Percentiles rank a stretch among this genome's conserved stretches.
phyloP scores from a whole-genome alignment of 2,797 vertebrate genomes.

The Natrix natrix region DNA sequence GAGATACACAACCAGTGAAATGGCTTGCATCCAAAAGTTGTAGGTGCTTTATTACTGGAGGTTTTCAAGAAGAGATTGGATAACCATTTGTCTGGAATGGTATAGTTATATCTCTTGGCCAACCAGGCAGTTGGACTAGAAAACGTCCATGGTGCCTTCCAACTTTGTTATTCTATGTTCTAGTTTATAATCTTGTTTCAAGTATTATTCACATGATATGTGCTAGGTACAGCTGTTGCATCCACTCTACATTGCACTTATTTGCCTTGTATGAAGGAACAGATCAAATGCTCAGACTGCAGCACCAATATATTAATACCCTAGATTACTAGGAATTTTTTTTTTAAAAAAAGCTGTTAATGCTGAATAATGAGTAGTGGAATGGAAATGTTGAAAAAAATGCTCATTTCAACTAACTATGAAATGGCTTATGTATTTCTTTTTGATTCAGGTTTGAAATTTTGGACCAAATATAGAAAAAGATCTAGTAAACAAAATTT shows the following conservation, averaged over 20 bases:
- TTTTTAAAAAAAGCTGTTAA: not conserved
- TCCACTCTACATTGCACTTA: not conserved
- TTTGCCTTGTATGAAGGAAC: not conserved
- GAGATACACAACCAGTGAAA: no score
- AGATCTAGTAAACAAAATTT: not conserved
- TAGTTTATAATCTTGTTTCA: not conserved
- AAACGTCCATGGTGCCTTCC: no score
- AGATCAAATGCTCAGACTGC: not conserved
- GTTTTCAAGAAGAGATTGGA: no score
- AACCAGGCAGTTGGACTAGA: no score
- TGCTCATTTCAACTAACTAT: not conserved
- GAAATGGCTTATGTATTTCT: not conserved
- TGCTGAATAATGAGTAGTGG: not conserved
- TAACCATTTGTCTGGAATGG: no score
- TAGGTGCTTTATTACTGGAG: no score
- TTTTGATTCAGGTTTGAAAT: slow-evolving; percentile 5
- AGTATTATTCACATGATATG: not conserved
- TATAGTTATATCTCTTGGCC: no score
- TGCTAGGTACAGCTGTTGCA: not conserved
- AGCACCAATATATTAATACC: not conserved
- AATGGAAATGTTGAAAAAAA: not conserved
- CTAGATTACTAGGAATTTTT: not conserved
- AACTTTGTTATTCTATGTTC: no score
- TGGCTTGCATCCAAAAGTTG: no score
- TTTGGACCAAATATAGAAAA: not conserved